Percentiles rank a stretch among this genome's conserved stretches.
These are phyloP conservation scores for Chaitophorus viminalis DNA, from an alignment of 2,888 invertebrate species.

Conservation along the genomic window DNA sequence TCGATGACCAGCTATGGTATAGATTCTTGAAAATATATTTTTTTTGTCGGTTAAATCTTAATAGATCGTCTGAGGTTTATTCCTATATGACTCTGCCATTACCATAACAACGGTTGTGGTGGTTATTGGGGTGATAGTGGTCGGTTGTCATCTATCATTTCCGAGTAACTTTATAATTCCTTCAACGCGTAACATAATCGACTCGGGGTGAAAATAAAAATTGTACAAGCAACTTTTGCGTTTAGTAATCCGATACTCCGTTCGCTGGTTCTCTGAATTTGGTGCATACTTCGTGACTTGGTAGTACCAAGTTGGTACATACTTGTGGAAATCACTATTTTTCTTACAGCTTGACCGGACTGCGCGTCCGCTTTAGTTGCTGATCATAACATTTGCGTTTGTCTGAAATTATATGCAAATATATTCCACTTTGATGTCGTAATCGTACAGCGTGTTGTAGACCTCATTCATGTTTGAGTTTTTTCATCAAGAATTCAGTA, in stretches of 20 bases:
- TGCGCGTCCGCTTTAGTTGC: not conserved
- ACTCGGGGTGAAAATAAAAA: not conserved
- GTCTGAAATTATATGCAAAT: not conserved
- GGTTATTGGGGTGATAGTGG: no score
- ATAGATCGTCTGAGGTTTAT: not conserved
- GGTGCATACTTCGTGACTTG: not conserved
- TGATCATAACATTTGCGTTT: not conserved
- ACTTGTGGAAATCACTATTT: no score
- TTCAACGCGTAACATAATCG: constrained; percentile 8
- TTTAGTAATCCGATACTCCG: constrained; percentile 10
- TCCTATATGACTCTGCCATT: not conserved
- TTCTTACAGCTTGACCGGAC: no score
- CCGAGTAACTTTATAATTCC: constrained; percentile 18
- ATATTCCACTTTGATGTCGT: not conserved
- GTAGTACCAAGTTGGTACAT: no score
- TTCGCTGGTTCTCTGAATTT: not conserved
- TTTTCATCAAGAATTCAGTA: no score
- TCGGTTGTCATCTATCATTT: not conserved
- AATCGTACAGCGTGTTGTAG: no score
- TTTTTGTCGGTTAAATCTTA: not conserved
- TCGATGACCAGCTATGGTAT: no score
- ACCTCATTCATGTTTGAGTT: no score
- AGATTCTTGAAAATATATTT: no score
- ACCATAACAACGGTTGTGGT: no score
- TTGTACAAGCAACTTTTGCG: not conserved